Percentiles rank a stretch among this genome's conserved stretches.
phyloP scores from a whole-genome alignment of 2,797 vertebrate genomes.

The Eospalax fontanierii region DNA sequence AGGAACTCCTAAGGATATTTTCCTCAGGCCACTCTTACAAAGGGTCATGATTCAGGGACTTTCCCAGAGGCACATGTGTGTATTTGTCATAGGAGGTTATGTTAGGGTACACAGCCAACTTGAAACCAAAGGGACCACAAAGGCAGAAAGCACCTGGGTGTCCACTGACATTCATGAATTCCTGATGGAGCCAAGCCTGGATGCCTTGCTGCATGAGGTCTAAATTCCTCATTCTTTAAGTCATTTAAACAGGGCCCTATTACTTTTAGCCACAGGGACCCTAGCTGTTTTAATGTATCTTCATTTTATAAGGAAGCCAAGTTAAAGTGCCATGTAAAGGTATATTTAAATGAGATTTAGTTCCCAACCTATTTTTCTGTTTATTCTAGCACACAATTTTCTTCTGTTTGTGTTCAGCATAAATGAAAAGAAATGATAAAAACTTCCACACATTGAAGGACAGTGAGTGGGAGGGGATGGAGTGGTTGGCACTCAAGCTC shows the following conservation, averaged over 20 bases:
- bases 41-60: background rate
- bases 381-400: background rate
- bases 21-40: background rate
- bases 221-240: constrained; percentile 28
- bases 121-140: background rate
- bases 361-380: constrained; percentile 34
- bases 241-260: background rate
- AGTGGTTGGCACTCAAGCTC: background rate
- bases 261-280: background rate
- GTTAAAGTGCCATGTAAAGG: background rate
- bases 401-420: background rate
- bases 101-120: background rate
- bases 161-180: background rate
- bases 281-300: background rate
- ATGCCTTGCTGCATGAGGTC: background rate
- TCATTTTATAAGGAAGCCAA: constrained; percentile 56
- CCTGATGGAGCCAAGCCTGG: background rate
- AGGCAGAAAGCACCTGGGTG: background rate
- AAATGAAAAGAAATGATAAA: constrained; percentile 25
- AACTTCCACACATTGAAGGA: background rate
- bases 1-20: background rate
- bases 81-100: background rate
- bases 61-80: background rate
- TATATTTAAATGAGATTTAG: constrained; percentile 24
- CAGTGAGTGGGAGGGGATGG: background rate